Conservation (phyloP, 2,113 vertebrate species). For the Cervus canadensis region DNA sequence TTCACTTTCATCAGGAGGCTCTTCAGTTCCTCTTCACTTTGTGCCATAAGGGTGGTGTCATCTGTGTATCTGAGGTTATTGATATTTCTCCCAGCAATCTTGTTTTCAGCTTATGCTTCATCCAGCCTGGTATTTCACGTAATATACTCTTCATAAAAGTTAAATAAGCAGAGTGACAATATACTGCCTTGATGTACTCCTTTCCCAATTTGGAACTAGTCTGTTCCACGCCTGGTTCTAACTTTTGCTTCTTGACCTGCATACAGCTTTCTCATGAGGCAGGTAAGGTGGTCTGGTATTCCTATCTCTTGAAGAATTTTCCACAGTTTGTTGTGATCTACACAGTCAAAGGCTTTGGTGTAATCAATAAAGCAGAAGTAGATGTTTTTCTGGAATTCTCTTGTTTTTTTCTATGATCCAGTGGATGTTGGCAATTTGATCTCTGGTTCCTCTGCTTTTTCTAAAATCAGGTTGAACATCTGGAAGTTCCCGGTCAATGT, state of each 20-base stretch:
- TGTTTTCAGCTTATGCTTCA: background rate
- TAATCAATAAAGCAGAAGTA: background rate
- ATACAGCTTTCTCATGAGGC: background rate
- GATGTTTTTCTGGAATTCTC: background rate
- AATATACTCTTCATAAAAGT: background rate
- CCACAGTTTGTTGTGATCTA: background rate
- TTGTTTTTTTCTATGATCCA: background rate
- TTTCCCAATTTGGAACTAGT: background rate
- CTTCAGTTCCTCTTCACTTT: background rate
- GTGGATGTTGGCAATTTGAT: background rate
- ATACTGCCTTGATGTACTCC: background rate
- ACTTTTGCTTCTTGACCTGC: background rate
- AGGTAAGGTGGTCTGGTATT: background rate
- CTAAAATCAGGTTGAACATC: background rate
- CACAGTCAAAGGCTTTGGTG: background rate
- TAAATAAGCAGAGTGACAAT: background rate
- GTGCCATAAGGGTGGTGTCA: background rate
- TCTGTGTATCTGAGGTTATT: background rate
- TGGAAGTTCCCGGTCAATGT: background rate
- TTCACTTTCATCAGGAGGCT: background rate
- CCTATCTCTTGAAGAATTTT: background rate
- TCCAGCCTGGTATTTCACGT: background rate
- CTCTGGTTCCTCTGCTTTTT: background rate
- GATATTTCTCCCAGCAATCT: background rate
- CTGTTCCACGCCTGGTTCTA: background rate